These are phyloP conservation scores for Drosophila silvestris DNA, from an alignment of 2,888 invertebrate species.

Conservation along the genomic window DNA sequence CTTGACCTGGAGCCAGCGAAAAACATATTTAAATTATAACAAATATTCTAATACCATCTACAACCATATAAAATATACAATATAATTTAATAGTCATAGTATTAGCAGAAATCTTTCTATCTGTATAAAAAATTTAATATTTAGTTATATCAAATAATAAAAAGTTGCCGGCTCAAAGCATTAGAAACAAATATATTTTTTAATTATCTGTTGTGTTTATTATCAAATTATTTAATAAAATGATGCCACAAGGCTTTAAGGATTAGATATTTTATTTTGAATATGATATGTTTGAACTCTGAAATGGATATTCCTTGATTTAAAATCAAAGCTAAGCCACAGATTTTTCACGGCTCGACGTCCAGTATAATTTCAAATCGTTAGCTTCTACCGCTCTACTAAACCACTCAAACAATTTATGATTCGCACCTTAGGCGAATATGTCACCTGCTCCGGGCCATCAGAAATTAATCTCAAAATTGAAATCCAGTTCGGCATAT, in stretches of 20 bases:
- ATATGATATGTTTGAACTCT: too few species aligned
- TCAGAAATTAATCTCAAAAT: slow-evolving; percentile 76
- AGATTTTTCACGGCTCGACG: slow-evolving; percentile 4
- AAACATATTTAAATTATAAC: not conserved
- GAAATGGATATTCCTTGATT: not conserved
- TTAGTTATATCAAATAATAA: not conserved
- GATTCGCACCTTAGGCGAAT: slow-evolving; percentile 46
- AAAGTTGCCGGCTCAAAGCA: not conserved
- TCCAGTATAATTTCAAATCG: not conserved
- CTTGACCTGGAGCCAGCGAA: not conserved
- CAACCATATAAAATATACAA: not conserved
- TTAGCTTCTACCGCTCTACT: slow-evolving; percentile 56
- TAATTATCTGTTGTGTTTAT: not conserved
- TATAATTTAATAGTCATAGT: not conserved
- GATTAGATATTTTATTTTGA: not conserved
- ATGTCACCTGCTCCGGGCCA: not conserved
- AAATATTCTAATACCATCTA: not conserved
- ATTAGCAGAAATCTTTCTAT: not conserved
- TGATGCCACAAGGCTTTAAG: not conserved
- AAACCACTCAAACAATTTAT: slow-evolving; percentile 79
- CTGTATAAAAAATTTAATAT: not conserved
- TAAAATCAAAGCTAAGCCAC: not conserved
- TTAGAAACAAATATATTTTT: not conserved
- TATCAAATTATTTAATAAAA: not conserved
- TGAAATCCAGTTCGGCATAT: slow-evolving; percentile 41